Conservation (phyloP, 2,113 vertebrate species). For the Heliornis fulica region DNA sequence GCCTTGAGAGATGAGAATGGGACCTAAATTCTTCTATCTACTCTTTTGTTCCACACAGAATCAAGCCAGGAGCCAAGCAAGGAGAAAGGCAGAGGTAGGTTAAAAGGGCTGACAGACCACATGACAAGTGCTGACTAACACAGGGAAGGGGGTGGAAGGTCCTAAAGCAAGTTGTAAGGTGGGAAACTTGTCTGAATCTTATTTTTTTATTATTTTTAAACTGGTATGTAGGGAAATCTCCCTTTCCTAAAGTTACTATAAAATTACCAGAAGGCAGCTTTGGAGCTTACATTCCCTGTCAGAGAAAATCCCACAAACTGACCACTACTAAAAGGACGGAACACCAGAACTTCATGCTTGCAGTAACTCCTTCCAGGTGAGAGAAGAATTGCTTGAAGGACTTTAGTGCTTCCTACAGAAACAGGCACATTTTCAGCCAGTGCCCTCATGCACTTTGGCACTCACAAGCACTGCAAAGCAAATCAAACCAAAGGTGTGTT, state of each 20-base stretch:
- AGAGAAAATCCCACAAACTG: not conserved
- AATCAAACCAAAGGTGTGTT: not conserved
- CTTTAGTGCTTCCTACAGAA: not conserved
- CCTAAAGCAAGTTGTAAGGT: not conserved
- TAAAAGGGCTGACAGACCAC: not conserved
- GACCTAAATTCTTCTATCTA: not conserved
- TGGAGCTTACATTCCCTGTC: not conserved
- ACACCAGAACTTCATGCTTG: not conserved
- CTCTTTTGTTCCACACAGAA: not conserved
- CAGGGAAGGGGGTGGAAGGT: not conserved
- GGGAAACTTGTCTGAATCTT: not conserved
- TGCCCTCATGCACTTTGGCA: not conserved
- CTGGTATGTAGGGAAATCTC: rapidly evolving
- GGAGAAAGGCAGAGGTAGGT: not conserved
- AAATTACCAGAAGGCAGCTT: not conserved
- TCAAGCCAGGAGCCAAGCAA: not conserved
- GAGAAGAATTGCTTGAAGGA: not conserved
- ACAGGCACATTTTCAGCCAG: not conserved
- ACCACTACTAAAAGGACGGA: not conserved
- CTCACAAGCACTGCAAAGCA: not conserved
- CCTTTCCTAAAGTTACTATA: not conserved
- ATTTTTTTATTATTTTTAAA: not conserved
- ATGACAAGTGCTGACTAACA: not conserved
- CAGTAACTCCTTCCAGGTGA: not conserved
- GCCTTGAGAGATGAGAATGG: not conserved